Evolutionary conservation across 2,113 vertebrate species (phyloP), one percentile per base, ranked within the genome.

Genomic region (Prochilodus magdalenae): DNA sequence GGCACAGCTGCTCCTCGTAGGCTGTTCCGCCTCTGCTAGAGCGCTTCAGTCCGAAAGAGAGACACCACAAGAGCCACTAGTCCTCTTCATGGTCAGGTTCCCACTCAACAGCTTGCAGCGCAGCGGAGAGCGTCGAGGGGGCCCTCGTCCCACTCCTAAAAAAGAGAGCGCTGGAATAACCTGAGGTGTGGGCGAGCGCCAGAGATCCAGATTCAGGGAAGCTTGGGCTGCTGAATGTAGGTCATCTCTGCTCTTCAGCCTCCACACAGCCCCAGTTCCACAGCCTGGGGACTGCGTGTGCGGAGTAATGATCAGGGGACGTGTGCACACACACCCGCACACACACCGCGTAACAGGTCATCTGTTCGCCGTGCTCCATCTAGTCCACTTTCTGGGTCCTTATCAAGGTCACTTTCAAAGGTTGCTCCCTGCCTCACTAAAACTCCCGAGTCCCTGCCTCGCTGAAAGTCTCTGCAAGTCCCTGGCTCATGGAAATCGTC

Each of bases 231-330:
- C 75, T 78, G 80, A 87, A 89, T 83, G 76, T 87, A 85, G 88
- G 86, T 82, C 86, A 83, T 70, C 67, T 51, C 66, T 55, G 44
- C 80, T 80, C 73, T 76, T 69, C 70, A 72, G 62, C 53, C 59
- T 83, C 76, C 79, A 86, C 59, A 30, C 80, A 89, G 83, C 75
- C 87, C 81, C 83, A 85, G 76, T 84, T 86, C 77, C 65, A 30
- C 51, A 85, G 83, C 73, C 81, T 73, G 77, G 72, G 73, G 85
- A 77, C 65, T 75, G 55, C 75, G 82, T 85, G 81, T 78, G 74
- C 71, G 74, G 71, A 84, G 62, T 60, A 81, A 57, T 78, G 69
- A 79, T 80, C 70, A 44, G 18, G 73, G 67, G 70, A 73, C 65
- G 69, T 24, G 57, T 27, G 69, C 18, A n/a, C 73, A 80, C 11